Evolutionary conservation across 2,797 vertebrate genomes (phyloP).

Genomic region (Chrysocyon brachyurus): DNA sequence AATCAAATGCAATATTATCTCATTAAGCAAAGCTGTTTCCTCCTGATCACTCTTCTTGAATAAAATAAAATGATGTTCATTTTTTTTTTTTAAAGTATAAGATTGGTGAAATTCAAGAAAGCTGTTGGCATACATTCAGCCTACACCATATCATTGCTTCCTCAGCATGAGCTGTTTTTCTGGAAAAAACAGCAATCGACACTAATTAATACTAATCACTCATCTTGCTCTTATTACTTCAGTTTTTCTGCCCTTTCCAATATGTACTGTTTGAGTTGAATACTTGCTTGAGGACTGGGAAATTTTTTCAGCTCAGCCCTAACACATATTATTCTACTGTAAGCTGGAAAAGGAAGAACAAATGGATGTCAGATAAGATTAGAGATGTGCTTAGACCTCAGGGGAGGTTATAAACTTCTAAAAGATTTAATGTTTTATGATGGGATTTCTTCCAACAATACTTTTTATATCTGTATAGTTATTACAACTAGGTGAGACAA

Average conservation of each 20-base stretch:
- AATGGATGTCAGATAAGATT: not conserved
- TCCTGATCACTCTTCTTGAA: slow-evolving; percentile 66
- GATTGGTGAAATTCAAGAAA: slow-evolving; percentile 66
- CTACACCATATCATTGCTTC: slow-evolving; percentile 22
- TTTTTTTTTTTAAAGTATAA: slow-evolving; percentile 55
- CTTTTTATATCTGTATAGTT: slow-evolving; percentile 56
- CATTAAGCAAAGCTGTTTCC: slow-evolving; percentile 77
- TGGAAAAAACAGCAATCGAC: slow-evolving; percentile 27
- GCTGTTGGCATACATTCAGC: slow-evolving; percentile 32
- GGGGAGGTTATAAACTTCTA: slow-evolving; percentile 55
- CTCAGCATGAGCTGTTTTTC: slow-evolving; percentile 48
- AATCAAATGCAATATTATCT: slow-evolving; percentile 74
- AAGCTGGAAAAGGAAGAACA: slow-evolving; percentile 45
- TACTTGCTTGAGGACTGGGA: slow-evolving; percentile 31
- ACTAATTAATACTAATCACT: slow-evolving; percentile 75
- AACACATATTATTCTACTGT: not conserved
- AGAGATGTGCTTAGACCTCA: not conserved
- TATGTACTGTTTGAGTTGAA: slow-evolving; percentile 62
- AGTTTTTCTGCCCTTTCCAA: slow-evolving; percentile 58
- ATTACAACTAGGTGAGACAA: not conserved
- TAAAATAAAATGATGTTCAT: slow-evolving; percentile 74
- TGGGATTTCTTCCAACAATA: slow-evolving; percentile 67
- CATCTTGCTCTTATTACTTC: slow-evolving; percentile 55
- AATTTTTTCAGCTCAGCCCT: slow-evolving; percentile 1
- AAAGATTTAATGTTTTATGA: slow-evolving; percentile 66